Base-by-base conservation (phyloP, 2,888 invertebrate genomes). In the Agonopterix alstromeriana region DNA sequence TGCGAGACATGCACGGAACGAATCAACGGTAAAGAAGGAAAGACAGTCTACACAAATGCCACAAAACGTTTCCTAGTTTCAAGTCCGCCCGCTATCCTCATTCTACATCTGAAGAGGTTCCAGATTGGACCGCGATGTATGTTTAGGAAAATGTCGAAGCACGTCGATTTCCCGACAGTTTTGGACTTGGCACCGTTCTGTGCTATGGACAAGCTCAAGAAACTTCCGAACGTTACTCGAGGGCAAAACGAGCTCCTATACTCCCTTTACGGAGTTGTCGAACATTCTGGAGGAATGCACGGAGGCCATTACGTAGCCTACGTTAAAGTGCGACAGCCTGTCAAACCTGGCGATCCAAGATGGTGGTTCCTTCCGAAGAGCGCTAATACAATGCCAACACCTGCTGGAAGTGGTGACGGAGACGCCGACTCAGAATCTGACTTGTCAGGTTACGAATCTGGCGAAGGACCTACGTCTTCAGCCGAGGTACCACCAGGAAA, bases 41-140 rank as follows among this genome's bases (percentile, higher is more conserved):
- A 94, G 71, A 93, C 94, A 4, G 91, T 96, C 0, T 93, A 94
- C 73, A 95, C 95, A 0, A 93, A 94, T 67, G 94, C 95, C 42
- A 94, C 95, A 1, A 95, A 96, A 74, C 94, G 96, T 61, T 92
- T 96, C 77, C 90, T 98, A 40, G 94, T 99, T 35, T 95, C 95
- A 55, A 93, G 93, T 69, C 97, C 98, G 17, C 99, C 99, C 0
- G 95, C 97, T 3, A 94, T 99, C 47, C 90, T 99, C 1, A 99
- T 98, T 48, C 85, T 99, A 14, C 99, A 99, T 73, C 83, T 99
- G 55, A 99, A 99, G 82, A 89, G 99, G 54, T 99, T 99, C 87
- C 97, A 98, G 86, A 93, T 97, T 69, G 91, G 91, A 0, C 90
- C 93, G 46, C 86, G 92, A 4, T 91, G 90, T 73, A 90, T 93